Evolutionary conservation across 2,888 invertebrate genomes (phyloP).

Genomic region (Diarsia brunnea): DNA sequence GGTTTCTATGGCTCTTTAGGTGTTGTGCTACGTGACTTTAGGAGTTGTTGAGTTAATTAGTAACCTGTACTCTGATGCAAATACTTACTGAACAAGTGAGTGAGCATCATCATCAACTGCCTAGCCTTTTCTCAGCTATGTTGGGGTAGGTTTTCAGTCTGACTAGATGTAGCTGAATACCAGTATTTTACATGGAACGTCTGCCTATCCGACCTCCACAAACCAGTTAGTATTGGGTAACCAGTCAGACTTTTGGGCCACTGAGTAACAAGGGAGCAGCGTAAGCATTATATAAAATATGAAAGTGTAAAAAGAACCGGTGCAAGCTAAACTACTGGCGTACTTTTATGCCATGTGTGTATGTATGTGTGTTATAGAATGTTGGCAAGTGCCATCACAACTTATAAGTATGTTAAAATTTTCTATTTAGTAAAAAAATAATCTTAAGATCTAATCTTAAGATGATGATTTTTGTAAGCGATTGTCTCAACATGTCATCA

Average conservation of each 20-base stretch:
- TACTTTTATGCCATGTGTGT: background rate
- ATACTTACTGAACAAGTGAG: background rate
- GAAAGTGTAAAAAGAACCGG: background rate
- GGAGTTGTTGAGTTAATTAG: constrained; percentile 5
- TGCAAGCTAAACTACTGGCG: background rate
- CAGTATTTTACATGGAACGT: no score
- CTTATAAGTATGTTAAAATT: background rate
- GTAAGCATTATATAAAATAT: background rate
- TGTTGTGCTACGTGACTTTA: constrained; percentile 8
- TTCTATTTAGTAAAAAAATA: background rate
- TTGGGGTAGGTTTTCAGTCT: no score
- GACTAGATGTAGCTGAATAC: no score
- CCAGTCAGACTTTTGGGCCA: no score
- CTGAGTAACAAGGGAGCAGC: no score
- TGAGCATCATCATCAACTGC: no score
- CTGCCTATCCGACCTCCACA: no score
- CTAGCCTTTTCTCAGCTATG: no score
- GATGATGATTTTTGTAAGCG: no score
- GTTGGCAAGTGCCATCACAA: background rate
- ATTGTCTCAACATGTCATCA: constrained; percentile 10
- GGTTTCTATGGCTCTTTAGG: constrained; percentile 28
- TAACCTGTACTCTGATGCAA: background rate
- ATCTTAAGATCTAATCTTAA: background rate
- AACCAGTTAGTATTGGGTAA: no score
- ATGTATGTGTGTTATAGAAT: no score